A percentile compares a stretch with the other conserved stretches of the same genome.
phyloP scores from a whole-genome alignment of 2,797 vertebrate species.

The Pagetopsis macropterus region DNA sequence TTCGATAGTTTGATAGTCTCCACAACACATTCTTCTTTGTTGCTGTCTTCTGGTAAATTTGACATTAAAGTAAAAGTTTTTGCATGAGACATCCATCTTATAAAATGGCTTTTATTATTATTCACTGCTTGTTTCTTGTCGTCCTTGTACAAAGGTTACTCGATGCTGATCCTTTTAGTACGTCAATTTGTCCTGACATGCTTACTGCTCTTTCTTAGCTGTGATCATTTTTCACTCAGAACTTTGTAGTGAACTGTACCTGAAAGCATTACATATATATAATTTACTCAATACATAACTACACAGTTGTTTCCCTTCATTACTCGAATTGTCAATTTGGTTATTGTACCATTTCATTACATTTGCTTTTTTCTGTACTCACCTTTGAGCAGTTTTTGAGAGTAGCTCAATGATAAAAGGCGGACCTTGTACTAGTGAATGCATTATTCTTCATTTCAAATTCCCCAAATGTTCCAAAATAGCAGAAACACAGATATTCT shows the following conservation, averaged over 20 bases:
- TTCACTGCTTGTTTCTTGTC: conserved; percentile 5
- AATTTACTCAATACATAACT: no score
- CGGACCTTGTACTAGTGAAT: conserved; percentile 10
- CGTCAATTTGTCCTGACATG: not conserved
- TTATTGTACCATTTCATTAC: not conserved
- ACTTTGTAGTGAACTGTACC: not conserved
- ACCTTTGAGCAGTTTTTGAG: not conserved
- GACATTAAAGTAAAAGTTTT: conserved; percentile 13
- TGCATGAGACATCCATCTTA: not conserved
- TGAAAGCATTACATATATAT: not conserved
- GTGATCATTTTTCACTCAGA: not conserved
- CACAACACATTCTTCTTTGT: conserved; percentile 1
- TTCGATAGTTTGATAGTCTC: not conserved
- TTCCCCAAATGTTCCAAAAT: conserved; percentile 19
- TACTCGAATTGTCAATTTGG: not conserved
- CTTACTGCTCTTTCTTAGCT: not conserved
- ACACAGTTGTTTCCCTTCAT: not conserved
- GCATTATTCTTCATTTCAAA: conserved; percentile 19
- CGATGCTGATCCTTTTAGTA: not conserved
- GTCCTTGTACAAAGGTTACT: not conserved
- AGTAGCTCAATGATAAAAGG: not conserved
- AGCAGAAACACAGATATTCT: conserved; percentile 18
- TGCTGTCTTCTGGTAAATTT: not conserved
- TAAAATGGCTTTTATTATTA: not conserved
- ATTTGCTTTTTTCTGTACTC: not conserved